Percentiles rank a stretch among this genome's conserved stretches.
phyloP scores from a whole-genome alignment of 2,888 invertebrate species.

The Urechis unicinctus region DNA sequence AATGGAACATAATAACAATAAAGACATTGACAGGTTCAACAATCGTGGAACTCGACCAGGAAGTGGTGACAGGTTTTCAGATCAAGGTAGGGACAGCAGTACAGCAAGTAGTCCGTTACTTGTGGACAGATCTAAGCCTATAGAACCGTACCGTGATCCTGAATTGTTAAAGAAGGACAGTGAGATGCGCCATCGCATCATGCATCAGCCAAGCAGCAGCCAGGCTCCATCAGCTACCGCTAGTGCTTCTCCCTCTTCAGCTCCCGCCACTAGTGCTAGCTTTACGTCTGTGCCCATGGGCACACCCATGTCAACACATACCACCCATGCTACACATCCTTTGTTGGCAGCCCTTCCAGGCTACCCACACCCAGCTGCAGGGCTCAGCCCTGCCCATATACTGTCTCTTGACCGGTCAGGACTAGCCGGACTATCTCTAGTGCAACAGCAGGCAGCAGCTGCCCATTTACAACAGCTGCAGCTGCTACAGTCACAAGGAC shows the following conservation, averaged over 20 bases:
- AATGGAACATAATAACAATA: constrained; percentile 3
- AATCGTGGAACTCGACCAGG: background rate
- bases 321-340: background rate
- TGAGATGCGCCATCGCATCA: constrained; percentile 2
- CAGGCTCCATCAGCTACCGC: background rate
- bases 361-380: background rate
- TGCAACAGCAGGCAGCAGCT: constrained; percentile 26
- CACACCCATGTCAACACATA: background rate
- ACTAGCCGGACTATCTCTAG: constrained; percentile 23
- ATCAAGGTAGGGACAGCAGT: background rate
- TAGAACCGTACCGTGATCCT: constrained; percentile 16
- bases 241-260: background rate
- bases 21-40: background rate
- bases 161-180: constrained; percentile 14
- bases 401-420: constrained; percentile 15
- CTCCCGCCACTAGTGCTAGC: constrained; percentile 20
- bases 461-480: constrained; percentile 27
- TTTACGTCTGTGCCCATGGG: constrained; percentile 32
- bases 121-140: constrained; percentile 3
- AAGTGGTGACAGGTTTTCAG: background rate
- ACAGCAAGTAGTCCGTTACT: constrained; percentile 6
- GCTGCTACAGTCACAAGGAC: constrained; percentile 14
- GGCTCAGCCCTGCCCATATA: background rate
- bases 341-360: background rate
- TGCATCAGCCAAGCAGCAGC: background rate